Percentiles rank a stretch among this genome's conserved stretches.
phyloP scores from a whole-genome alignment of 2,888 invertebrate species.

The Chymomyza caudatula region DNA sequence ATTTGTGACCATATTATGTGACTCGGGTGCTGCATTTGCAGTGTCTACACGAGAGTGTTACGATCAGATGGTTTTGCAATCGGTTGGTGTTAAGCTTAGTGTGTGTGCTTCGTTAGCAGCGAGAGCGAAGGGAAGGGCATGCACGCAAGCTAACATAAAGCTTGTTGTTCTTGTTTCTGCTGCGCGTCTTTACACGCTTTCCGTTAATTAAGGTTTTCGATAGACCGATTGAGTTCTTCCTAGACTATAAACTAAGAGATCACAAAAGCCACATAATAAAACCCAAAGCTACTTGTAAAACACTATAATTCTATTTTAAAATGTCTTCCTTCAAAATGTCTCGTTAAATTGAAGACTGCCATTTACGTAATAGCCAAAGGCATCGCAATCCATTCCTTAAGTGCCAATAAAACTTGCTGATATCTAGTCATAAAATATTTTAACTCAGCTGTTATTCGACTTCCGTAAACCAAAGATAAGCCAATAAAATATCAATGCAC shows the following conservation, averaged over 20 bases:
- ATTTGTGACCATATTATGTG: too few relatives aligned
- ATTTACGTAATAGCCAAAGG: not conserved
- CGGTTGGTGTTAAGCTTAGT: too few relatives aligned
- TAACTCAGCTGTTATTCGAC: not conserved
- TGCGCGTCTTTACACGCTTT: too few relatives aligned
- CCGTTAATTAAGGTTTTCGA: too few relatives aligned
- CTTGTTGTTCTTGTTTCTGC: too few relatives aligned
- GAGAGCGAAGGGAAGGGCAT: too few relatives aligned
- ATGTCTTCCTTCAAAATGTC: not conserved
- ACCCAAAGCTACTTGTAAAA: not conserved
- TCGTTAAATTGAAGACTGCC: not conserved
- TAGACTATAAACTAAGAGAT: too few relatives aligned
- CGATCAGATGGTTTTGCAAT: too few relatives aligned
- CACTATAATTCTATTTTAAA: not conserved
- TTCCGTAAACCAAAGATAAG: slow-evolving; percentile 44
- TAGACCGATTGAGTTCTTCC: not conserved
- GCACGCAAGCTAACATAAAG: too few relatives aligned
- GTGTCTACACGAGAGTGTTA: too few relatives aligned
- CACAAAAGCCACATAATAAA: not conserved
- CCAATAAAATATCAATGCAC: slow-evolving; percentile 68
- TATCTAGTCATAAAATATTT: not conserved
- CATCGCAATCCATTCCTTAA: not conserved
- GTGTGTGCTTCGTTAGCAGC: too few relatives aligned
- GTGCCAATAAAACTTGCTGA: not conserved
- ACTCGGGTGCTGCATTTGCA: too few relatives aligned